Base-by-base conservation (phyloP, 1,140 invertebrate species). In the Neodiprion virginianus region DNA sequence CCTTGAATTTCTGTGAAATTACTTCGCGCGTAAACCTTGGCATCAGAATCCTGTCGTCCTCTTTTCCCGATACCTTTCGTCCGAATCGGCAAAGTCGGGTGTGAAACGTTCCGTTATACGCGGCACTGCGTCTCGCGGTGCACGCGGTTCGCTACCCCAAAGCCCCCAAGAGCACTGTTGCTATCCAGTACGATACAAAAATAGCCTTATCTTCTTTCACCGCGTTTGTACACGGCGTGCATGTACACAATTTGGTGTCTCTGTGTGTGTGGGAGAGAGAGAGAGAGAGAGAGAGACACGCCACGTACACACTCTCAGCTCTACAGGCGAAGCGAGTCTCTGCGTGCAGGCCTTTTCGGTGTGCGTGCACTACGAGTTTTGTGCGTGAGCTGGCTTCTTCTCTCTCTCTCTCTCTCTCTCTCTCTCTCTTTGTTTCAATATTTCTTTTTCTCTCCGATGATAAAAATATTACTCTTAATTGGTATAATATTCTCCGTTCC, bases 141-240 rank as follows among this genome's bases (percentile, higher is more conserved):
- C 28, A 11, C 10, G 11, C 67, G 17, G 28, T 68, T 68, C n/a
- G 28, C 28, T 17, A 40, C 67, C 28, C n/a, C 67, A 17, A 17
- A 17, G 17, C 10, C 28, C 21, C 67, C 74, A 48, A 23, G 74
- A 72, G 74, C 79, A 81, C 82, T 81, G 81, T 81, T 82, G 81
- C 82, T 82, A 81, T 75, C 80, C 75, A 71, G 77, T 82, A 72
- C 49, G 76, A 78, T 83, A 81, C 76, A 82, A 82, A 81, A 82
- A 82, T 83, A 83, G 79, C 80, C 69, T 83, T 83, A 82, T 82
- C 81, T 79, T 67, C 61, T 10, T n/a, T 53, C 40, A 21, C 68
- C n/a, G 79, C 75, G 67, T 71, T 76, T 75, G 73, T 68, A 77
- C 73, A 74, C 75, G 76, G 74, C 72, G 75, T 76, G 70, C 53